Evolutionary conservation across 2,888 invertebrate species (phyloP).

Genomic region (Dryobota labecula): DNA sequence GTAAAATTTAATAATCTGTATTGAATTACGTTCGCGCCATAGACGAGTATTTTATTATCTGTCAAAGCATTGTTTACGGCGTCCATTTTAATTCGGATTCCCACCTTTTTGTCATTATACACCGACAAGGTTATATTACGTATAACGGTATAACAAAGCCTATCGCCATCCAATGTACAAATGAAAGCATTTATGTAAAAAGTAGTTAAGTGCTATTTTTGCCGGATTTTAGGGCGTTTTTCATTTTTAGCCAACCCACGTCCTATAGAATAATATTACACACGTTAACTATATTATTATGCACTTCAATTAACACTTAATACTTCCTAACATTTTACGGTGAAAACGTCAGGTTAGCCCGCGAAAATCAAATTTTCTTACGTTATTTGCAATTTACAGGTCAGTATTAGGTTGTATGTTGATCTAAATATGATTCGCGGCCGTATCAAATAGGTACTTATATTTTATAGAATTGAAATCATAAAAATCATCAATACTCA

Average conservation of each 20-base stretch:
- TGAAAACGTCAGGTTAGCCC: too few species aligned
- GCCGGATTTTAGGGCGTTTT: background rate
- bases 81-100: slow-evolving; percentile 79
- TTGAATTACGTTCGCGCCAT: slow-evolving; percentile 74
- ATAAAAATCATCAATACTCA: too few species aligned
- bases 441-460: too few species aligned
- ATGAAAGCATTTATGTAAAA: background rate
- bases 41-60: slow-evolving; percentile 75
- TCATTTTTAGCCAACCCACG: too few species aligned
- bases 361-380: too few species aligned
- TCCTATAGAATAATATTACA: background rate
- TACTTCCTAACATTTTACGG: background rate
- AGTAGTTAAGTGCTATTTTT: background rate
- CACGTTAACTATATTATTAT: background rate
- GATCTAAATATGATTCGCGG: too few species aligned
- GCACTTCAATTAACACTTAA: background rate
- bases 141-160: slow-evolving; percentile 28
- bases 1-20: slow-evolving; percentile 70
- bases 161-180: background rate
- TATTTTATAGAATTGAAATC: too few species aligned
- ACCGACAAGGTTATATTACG: slow-evolving; percentile 64
- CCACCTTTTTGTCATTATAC: slow-evolving; percentile 81
- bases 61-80: slow-evolving; percentile 76
- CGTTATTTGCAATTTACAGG: too few species aligned
- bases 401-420: too few species aligned